Percentiles rank a stretch among this genome's conserved stretches.
phyloP scores from a whole-genome alignment of 2,888 invertebrate species.

The Zele albiditarsus region DNA sequence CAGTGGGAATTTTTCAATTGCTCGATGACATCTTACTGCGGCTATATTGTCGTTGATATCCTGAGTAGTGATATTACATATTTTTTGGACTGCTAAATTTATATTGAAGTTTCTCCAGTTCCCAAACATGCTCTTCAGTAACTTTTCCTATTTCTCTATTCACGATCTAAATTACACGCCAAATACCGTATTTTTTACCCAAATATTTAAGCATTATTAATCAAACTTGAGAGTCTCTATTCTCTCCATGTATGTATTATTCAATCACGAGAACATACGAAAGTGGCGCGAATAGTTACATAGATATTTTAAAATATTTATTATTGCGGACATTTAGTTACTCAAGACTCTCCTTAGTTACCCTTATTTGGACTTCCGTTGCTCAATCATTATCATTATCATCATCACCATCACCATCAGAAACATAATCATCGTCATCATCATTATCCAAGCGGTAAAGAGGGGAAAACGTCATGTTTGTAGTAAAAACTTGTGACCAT shows the following conservation, averaged over 20 bases:
- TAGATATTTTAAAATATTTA: background rate
- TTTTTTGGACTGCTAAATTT: no score
- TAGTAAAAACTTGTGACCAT: constrained; percentile 30
- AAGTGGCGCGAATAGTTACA: constrained; percentile 26
- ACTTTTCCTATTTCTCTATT: no score
- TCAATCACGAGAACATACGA: background rate
- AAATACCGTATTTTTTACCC: no score
- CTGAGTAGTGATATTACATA: no score
- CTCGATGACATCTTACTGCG: no score
- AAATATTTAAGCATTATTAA: no score
- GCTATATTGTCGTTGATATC: no score
- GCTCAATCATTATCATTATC: constrained; percentile 31
- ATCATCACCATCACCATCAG: constrained; percentile 24
- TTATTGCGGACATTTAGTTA: background rate
- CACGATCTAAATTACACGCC: no score
- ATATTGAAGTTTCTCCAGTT: no score
- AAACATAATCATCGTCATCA: constrained; percentile 23
- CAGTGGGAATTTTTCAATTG: no score
- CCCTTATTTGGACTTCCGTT: constrained; percentile 44
- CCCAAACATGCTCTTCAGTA: no score
- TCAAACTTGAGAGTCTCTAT: no score
- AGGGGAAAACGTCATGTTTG: background rate
- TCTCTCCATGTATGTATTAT: background rate
- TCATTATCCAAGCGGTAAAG: constrained; percentile 15
- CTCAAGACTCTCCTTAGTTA: constrained; percentile 19